These are phyloP conservation scores for Leptinotarsa juncta DNA, from an alignment of 2,888 invertebrate species.

Conservation along the genomic window DNA sequence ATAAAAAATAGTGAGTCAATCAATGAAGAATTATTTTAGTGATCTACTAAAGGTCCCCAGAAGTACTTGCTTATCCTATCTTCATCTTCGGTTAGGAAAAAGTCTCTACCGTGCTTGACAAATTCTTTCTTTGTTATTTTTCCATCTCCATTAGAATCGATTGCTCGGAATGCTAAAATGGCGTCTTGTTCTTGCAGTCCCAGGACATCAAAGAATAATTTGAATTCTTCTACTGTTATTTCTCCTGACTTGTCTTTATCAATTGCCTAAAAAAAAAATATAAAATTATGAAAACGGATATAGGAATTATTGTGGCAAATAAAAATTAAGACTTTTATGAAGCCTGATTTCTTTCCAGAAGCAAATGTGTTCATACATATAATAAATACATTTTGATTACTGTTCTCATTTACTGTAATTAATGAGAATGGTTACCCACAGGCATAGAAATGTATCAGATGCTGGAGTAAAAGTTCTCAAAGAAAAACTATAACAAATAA, in stretches of 20 bases:
- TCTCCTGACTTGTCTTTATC: constrained; percentile 83
- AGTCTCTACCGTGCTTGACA: constrained; percentile 83
- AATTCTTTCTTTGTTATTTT: constrained; percentile 82
- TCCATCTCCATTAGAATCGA: constrained; percentile 84
- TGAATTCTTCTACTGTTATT: constrained; percentile 84
- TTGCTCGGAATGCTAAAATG: constrained; percentile 80
- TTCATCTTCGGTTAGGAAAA: constrained; percentile 82
- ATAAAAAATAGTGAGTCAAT: not conserved
- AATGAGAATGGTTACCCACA: too few species aligned
- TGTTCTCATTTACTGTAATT: too few species aligned
- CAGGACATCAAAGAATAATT: constrained; percentile 84
- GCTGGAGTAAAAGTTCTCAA: too few species aligned
- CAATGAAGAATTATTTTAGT: constrained; percentile 56
- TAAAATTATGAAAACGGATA: constrained; percentile 11
- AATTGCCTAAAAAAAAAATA: constrained; percentile 73
- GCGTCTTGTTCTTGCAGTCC: constrained; percentile 82
- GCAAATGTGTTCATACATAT: too few species aligned
- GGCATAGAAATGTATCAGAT: too few species aligned
- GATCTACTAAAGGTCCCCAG: constrained; percentile 82
- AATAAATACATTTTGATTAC: too few species aligned
- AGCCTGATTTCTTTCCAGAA: too few species aligned
- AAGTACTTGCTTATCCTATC: constrained; percentile 83
- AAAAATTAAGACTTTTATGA: too few species aligned
- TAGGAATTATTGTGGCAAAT: not conserved
- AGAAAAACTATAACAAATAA: too few species aligned